Percentiles rank a stretch among this genome's conserved stretches.
Evolutionary conservation across 2,113 vertebrate genomes (phyloP).

Genomic region (Scalopus aquaticus): DNA sequence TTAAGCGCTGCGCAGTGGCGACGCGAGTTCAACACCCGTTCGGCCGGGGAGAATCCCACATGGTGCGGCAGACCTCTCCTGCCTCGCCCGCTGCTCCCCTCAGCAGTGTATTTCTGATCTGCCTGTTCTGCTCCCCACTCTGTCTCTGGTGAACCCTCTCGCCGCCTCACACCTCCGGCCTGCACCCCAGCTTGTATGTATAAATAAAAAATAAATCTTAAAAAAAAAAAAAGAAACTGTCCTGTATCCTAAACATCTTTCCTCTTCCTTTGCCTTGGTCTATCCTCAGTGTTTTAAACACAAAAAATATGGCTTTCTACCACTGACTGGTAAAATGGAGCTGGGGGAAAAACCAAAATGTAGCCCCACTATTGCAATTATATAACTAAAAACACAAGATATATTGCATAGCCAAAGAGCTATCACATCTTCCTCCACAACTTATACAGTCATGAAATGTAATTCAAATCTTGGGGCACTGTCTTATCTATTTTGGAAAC

Average conservation of each 20-base stretch:
- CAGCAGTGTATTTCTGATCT: too few species aligned
- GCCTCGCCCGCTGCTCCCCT: too few species aligned
- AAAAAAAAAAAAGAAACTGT: too few species aligned
- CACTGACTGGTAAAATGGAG: background rate
- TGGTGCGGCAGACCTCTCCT: too few species aligned
- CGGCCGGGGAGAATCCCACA: too few species aligned
- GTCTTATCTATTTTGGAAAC: slow-evolving; percentile 51
- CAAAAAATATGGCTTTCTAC: background rate
- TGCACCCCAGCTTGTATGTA: too few species aligned
- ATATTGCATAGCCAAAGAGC: background rate
- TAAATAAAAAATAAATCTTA: too few species aligned
- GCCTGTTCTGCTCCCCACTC: too few species aligned
- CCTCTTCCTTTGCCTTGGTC: background rate
- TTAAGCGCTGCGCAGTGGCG: too few species aligned
- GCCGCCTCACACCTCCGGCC: too few species aligned
- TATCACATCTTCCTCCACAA: background rate
- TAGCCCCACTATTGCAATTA: background rate
- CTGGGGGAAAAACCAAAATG: background rate
- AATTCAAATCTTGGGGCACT: background rate
- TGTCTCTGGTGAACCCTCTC: too few species aligned
- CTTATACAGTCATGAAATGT: background rate
- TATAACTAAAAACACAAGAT: background rate
- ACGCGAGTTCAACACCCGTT: too few species aligned
- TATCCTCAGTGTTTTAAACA: background rate
- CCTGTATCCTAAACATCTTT: background rate